phyloP scores from a whole-genome alignment of 2,113 vertebrate species.

The Psammodynastes pulverulentus region DNA sequence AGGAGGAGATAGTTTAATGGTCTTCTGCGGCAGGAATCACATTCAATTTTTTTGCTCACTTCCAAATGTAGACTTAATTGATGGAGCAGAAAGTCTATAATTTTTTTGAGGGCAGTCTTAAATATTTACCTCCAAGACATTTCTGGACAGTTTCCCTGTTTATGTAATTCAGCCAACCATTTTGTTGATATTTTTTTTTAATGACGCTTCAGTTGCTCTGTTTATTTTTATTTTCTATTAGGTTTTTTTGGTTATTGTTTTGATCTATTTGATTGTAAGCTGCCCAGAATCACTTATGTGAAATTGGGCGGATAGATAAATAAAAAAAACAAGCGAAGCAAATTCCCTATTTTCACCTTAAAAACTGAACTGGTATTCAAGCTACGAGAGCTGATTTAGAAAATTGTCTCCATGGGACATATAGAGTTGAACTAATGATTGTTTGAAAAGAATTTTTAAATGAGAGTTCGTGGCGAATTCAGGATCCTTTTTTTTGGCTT shows the following conservation, averaged over 20 bases:
- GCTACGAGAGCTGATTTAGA: not conserved
- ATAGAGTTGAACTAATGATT: not conserved
- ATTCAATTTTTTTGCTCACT: not conserved
- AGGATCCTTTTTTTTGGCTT: not conserved
- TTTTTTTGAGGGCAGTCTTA: not conserved
- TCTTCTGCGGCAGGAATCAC: not conserved
- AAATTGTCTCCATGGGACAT: not conserved
- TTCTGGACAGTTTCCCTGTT: not conserved
- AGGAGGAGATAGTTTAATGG: not conserved
- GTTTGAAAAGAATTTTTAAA: not conserved
- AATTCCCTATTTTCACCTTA: not conserved
- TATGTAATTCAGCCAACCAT: not conserved
- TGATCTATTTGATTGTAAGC: not conserved
- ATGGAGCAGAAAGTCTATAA: not conserved
- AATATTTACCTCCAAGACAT: not conserved
- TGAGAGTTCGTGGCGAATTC: not conserved
- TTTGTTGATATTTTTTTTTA: not conserved
- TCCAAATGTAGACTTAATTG: not conserved
- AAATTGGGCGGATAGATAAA: not conserved
- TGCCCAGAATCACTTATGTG: not conserved
- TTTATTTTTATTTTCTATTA: not conserved
- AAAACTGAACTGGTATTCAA: not conserved
- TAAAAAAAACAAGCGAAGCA: not conserved
- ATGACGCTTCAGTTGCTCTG: not conserved
- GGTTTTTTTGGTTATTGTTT: not conserved